Conservation (phyloP, 2,797 vertebrate genomes). For the Urophycis tenuis region DNA sequence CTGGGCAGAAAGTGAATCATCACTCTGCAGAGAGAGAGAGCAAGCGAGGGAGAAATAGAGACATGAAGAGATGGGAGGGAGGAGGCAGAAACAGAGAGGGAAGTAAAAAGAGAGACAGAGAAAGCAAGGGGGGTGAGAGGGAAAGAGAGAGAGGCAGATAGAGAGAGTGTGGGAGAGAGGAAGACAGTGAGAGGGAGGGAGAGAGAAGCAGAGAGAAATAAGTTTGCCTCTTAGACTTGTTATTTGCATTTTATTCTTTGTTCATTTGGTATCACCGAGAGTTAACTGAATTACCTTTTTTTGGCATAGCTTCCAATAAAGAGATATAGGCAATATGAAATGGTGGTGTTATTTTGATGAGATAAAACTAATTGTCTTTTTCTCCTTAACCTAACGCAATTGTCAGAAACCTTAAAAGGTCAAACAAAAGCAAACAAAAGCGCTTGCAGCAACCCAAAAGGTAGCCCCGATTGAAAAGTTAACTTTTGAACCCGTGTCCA, state of each 20-base stretch:
- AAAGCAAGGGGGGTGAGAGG: too few relatives aligned
- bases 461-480: not conserved
- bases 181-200: too few relatives aligned
- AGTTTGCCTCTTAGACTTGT: not conserved
- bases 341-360: not conserved
- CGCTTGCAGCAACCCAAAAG: not conserved
- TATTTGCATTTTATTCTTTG: not conserved
- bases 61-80: too few relatives aligned
- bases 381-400: not conserved
- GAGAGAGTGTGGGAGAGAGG: too few relatives aligned
- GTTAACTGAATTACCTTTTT: not conserved
- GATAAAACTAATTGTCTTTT: not conserved
- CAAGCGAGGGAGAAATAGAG: too few relatives aligned
- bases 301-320: too few relatives aligned
- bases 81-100: too few relatives aligned
- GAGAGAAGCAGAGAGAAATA: too few relatives aligned
- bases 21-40: slow-evolving; percentile 34
- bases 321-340: not conserved
- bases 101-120: too few relatives aligned
- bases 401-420: not conserved
- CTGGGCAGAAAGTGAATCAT: not conserved
- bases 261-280: not conserved
- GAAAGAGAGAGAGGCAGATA: too few relatives aligned
- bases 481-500: not conserved
- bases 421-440: not conserved